A percentile compares a stretch with the other conserved stretches of the same genome.
Conservation (phyloP, 92 coral and sea anemone genomes). For the Epizoanthus stellaris region DNA sequence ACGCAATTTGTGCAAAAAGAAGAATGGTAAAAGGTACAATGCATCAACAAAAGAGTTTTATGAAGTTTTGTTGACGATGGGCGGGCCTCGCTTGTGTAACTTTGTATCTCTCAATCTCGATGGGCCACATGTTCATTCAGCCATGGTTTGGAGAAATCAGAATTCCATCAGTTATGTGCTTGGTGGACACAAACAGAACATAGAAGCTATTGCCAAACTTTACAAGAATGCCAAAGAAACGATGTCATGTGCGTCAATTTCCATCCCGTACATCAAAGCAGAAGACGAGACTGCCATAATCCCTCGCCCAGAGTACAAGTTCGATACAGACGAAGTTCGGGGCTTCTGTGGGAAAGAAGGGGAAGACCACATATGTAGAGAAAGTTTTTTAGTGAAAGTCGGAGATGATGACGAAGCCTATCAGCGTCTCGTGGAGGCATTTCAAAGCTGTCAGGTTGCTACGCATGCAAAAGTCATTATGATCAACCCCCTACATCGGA, state of each 20-base stretch:
- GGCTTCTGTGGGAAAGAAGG: constrained; percentile 66
- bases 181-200: constrained; percentile 58
- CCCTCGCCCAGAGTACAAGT: constrained; percentile 61
- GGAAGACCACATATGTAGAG: constrained; percentile 46
- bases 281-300: background rate
- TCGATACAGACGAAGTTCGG: constrained; percentile 63
- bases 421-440: constrained; percentile 54
- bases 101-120: constrained; percentile 59
- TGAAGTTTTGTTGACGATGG: constrained; percentile 65
- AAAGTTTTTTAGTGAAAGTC: constrained; percentile 51
- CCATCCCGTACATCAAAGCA: constrained; percentile 61
- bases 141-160: constrained; percentile 65
- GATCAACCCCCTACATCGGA: constrained; percentile 61
- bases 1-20: constrained; percentile 53
- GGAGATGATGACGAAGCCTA: constrained; percentile 62
- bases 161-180: constrained; percentile 35
- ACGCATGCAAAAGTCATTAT: constrained; percentile 69
- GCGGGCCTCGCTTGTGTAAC: constrained; percentile 62
- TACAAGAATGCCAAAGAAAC: constrained; percentile 51
- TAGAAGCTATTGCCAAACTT: constrained; percentile 50
- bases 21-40: constrained; percentile 60
- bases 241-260: constrained; percentile 19
- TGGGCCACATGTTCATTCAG: constrained; percentile 64
- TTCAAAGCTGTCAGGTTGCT: constrained; percentile 59
- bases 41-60: constrained; percentile 61